phyloP scores from a whole-genome alignment of 2,888 invertebrate genomes.

The Eulithis prunata region DNA sequence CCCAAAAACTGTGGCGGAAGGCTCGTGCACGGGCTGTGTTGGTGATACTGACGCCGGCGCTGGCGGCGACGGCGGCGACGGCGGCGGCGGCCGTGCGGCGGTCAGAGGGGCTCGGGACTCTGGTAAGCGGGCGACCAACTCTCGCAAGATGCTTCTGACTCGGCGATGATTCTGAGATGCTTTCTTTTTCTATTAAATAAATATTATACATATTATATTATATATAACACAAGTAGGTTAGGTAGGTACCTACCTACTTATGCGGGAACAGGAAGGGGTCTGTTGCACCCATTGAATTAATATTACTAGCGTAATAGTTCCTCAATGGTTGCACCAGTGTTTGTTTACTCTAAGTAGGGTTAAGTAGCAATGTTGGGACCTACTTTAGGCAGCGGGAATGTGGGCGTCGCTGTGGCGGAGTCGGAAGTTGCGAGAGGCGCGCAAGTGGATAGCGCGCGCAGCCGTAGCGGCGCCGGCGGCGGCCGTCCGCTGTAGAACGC shows the following conservation, averaged over 20 bases:
- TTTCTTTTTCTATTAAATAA: conserved; percentile 9
- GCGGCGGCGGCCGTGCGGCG: not conserved
- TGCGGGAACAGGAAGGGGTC: too few relatives aligned
- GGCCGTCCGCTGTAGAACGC: not conserved
- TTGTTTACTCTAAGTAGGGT: too few relatives aligned
- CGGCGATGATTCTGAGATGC: conserved; percentile 13
- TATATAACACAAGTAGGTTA: too few relatives aligned
- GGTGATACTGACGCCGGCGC: not conserved
- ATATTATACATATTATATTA: too few relatives aligned
- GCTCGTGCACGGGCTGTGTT: not conserved
- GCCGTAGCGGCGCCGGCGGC: conserved; percentile 1
- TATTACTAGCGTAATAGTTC: too few relatives aligned
- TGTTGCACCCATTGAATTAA: too few relatives aligned
- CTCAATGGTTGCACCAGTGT: not conserved
- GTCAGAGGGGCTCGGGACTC: not conserved
- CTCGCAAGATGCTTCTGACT: conserved; percentile 31
- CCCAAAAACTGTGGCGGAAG: too few relatives aligned
- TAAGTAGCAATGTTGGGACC: not conserved
- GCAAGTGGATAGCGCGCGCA: not conserved
- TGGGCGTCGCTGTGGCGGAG: not conserved
- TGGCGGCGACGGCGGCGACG: not conserved
- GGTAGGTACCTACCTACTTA: not conserved
- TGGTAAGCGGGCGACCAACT: conserved; percentile 20
- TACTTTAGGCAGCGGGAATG: not conserved
- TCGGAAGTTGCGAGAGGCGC: not conserved